Conservation (phyloP, 2,113 vertebrate species). For the Heterocephalus glaber region DNA sequence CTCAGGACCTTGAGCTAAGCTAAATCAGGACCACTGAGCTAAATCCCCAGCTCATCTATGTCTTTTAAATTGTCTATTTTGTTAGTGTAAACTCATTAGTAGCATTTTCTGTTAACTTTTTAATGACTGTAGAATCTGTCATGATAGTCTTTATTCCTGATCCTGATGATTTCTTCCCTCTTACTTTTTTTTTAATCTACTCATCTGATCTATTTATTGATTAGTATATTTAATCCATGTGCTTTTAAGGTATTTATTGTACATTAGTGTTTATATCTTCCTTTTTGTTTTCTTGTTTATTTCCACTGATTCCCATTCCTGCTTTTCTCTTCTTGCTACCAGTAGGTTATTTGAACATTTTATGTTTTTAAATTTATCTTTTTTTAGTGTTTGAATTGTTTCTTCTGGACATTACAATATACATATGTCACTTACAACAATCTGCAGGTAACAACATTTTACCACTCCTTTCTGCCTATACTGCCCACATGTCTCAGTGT, state of each 20-base stretch:
- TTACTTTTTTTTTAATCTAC: not conserved
- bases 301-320: not conserved
- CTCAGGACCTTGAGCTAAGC: too few species aligned
- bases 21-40: too few species aligned
- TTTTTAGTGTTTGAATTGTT: not conserved
- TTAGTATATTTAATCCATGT: not conserved
- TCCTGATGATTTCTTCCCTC: not conserved
- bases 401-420: not conserved
- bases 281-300: not conserved
- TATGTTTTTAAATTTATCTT: not conserved
- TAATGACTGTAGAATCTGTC: not conserved
- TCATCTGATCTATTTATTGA: not conserved
- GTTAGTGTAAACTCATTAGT: not conserved
- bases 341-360: not conserved
- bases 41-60: too few species aligned
- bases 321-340: not conserved
- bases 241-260: not conserved
- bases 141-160: not conserved
- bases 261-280: not conserved
- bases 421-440: not conserved
- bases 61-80: not conserved
- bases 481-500: not conserved
- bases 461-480: not conserved
- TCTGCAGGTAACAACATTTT: not conserved
- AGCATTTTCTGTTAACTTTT: not conserved